Conservation (phyloP, 1,140 invertebrate species). For the Lordiphosa mommai region DNA sequence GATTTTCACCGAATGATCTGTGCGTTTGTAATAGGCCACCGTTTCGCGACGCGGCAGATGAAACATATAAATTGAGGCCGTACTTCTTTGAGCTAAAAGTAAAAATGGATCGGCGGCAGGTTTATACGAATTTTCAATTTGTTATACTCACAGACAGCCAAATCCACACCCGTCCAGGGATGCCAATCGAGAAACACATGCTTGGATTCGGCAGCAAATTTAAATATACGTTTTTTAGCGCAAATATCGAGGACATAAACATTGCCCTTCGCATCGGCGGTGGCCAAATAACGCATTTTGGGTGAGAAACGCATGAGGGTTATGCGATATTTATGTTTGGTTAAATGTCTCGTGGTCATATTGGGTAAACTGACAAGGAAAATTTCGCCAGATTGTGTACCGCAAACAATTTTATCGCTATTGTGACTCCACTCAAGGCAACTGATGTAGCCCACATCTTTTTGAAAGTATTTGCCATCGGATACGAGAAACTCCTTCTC, state of each 20-base stretch:
- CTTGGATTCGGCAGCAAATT: constrained; percentile 9
- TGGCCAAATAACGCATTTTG: constrained; percentile 57
- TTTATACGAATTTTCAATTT: background rate
- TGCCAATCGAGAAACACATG: constrained; percentile 68
- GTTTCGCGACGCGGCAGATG: constrained; percentile 56
- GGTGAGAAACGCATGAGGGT: constrained; percentile 56
- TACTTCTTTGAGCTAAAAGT: constrained; percentile 43
- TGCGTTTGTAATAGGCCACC: constrained; percentile 61
- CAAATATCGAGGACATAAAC: constrained; percentile 53
- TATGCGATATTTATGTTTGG: constrained; percentile 35
- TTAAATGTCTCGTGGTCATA: constrained; percentile 17
- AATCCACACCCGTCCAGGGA: constrained; percentile 65
- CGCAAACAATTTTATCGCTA: constrained; percentile 50
- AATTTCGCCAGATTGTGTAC: constrained; percentile 43
- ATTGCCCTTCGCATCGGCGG: constrained; percentile 48
- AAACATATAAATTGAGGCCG: constrained; percentile 58
- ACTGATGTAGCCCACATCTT: constrained; percentile 27
- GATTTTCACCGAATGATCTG: constrained; percentile 47
- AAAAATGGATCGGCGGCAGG: background rate
- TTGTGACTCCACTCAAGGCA: constrained; percentile 64
- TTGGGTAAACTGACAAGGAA: constrained; percentile 32
- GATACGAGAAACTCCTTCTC: constrained; percentile 42
- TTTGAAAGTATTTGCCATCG: constrained; percentile 43
- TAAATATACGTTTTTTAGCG: constrained; percentile 19
- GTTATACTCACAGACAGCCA: constrained; percentile 54